These are phyloP conservation scores for Cavia porcellus DNA, from an alignment of 2,113 vertebrate species.

Conservation along the genomic window DNA sequence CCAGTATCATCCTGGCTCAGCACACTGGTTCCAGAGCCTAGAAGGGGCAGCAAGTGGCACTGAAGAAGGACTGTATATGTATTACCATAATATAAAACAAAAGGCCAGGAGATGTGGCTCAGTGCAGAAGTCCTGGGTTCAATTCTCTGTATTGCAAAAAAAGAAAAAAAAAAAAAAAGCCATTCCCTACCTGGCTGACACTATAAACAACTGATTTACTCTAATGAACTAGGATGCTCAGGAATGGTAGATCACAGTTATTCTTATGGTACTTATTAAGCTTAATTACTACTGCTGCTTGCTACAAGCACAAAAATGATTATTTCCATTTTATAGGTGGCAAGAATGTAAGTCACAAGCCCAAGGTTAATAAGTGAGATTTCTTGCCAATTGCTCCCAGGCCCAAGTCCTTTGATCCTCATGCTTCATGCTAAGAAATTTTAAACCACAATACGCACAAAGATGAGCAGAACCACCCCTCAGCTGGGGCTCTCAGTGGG, in stretches of 20 bases:
- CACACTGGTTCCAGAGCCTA: not conserved
- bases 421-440: rapidly evolving
- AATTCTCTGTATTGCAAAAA: not conserved
- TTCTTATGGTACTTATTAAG: not conserved
- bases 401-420: not conserved
- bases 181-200: not conserved
- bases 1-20: not conserved
- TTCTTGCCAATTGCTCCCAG: not conserved
- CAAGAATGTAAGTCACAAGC: not conserved
- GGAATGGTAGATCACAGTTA: not conserved
- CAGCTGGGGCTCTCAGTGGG: too few species aligned
- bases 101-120: not conserved
- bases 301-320: too few species aligned
- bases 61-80: not conserved
- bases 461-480: not conserved
- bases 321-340: not conserved
- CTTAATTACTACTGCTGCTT: not conserved
- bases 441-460: not conserved
- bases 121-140: not conserved
- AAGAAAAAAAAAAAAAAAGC: not conserved
- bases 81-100: not conserved
- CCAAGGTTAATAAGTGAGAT: not conserved
- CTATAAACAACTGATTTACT: not conserved
- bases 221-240: not conserved
- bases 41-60: not conserved